A percentile compares a stretch with the other conserved stretches of the same genome.
phyloP scores from a whole-genome alignment of 2,888 invertebrate species.

The Lordiphosa andalusiaca region DNA sequence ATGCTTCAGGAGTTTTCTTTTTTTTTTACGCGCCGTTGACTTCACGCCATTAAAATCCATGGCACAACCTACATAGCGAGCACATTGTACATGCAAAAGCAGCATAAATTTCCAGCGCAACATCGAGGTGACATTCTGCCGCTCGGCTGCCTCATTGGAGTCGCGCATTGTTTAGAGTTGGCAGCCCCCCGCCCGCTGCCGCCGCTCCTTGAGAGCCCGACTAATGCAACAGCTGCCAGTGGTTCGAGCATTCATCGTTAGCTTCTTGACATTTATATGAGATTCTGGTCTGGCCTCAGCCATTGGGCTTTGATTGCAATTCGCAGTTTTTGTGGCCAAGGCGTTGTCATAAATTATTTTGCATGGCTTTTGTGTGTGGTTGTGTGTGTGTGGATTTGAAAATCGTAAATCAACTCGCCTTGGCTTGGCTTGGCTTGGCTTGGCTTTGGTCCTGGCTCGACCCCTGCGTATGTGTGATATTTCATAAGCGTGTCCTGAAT shows the following conservation, averaged over 20 bases:
- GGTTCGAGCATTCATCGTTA: constrained; percentile 61
- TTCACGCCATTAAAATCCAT: constrained; percentile 77
- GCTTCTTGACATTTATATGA: constrained; percentile 69
- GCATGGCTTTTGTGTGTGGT: constrained; percentile 35
- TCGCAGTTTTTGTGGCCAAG: constrained; percentile 65
- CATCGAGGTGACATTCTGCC: constrained; percentile 41
- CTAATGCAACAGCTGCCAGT: constrained; percentile 48
- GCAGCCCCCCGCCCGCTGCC: background rate
- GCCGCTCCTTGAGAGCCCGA: constrained; percentile 18
- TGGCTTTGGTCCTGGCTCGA: constrained; percentile 28
- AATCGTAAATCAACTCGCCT: constrained; percentile 65
- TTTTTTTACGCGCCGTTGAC: constrained; percentile 74
- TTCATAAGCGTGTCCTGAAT: constrained; percentile 75
- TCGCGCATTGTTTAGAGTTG: constrained; percentile 42
- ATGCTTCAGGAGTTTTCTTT: constrained; percentile 75
- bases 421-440: constrained; percentile 31
- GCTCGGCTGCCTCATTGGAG: constrained; percentile 50
- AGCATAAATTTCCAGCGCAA: constrained; percentile 51
- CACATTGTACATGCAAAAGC: constrained; percentile 53
- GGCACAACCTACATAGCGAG: constrained; percentile 42
- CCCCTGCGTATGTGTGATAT: constrained; percentile 70
- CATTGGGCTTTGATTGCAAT: constrained; percentile 70
- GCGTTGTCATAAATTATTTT: constrained; percentile 69
- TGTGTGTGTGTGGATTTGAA: constrained; percentile 43
- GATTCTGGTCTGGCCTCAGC: constrained; percentile 63